phyloP scores from a whole-genome alignment of 1,140 invertebrate species.

The Pollicipes pollicipes region DNA sequence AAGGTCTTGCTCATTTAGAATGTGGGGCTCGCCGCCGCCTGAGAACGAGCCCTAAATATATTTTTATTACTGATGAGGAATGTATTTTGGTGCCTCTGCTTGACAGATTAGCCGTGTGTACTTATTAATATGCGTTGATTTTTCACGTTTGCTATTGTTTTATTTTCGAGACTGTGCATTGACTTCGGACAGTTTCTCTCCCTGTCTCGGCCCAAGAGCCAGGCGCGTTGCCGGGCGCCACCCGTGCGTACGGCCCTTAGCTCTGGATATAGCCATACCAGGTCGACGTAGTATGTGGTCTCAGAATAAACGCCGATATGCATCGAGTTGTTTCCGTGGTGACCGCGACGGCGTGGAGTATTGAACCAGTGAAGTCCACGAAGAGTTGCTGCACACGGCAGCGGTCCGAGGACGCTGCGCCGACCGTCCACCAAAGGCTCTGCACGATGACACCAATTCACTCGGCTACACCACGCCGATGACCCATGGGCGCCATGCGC shows the following conservation, averaged over 20 bases:
- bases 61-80: neutral
- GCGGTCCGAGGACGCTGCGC: no score
- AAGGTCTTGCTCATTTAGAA: neutral
- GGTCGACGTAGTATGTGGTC: neutral
- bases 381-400: no score
- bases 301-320: neutral
- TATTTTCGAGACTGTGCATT: neutral
- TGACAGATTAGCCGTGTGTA: neutral
- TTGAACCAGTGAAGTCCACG: no score
- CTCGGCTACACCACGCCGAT: no score
- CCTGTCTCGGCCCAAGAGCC: neutral
- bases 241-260: neutral
- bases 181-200: neutral
- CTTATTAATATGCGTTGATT: conserved; percentile 2
- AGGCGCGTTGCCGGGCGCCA: no score
- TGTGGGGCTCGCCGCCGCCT: neutral
- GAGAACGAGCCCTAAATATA: neutral
- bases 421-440: no score
- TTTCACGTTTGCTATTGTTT: conserved; percentile 1
- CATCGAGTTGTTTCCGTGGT: no score
- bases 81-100: neutral
- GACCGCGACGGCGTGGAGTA: no score
- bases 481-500: no score
- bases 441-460: no score
- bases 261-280: neutral